Evolutionary conservation across 2,113 vertebrate species (phyloP).

Genomic region (Anolis sagrei): DNA sequence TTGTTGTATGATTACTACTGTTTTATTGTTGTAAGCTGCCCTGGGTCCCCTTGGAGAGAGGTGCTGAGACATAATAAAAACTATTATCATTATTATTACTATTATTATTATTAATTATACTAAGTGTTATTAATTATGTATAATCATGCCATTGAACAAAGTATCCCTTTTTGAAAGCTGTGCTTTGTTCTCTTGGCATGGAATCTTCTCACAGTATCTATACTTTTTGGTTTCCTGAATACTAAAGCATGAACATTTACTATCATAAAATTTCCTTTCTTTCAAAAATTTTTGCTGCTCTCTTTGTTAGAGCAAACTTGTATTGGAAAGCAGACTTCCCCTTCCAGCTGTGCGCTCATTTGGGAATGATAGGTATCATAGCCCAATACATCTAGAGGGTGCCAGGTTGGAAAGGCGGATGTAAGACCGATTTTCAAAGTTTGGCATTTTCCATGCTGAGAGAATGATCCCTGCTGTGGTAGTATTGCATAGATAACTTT

Average conservation of each 20-base stretch:
- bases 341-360: neutral
- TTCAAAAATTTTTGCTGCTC: neutral
- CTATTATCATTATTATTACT: too few relatives aligned
- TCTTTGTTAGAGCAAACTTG: neutral
- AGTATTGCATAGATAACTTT: neutral
- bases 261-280: neutral
- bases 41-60: too few relatives aligned
- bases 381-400: too few relatives aligned
- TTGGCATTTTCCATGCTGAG: neutral
- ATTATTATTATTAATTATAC: neutral
- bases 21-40: too few relatives aligned
- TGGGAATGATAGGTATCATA: neutral
- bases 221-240: neutral
- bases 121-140: conserved; percentile 18
- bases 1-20: too few relatives aligned
- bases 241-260: neutral
- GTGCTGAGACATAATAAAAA: too few relatives aligned
- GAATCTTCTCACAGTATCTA: neutral
- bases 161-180: neutral
- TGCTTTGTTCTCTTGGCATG: neutral
- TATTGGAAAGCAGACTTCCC: neutral
- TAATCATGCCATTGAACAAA: conserved; percentile 5
- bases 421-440: neutral
- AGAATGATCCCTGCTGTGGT: neutral
- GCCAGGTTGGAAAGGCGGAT: neutral